Evolutionary conservation across 2,888 invertebrate genomes (phyloP).

Genomic region (Merodon equestris): DNA sequence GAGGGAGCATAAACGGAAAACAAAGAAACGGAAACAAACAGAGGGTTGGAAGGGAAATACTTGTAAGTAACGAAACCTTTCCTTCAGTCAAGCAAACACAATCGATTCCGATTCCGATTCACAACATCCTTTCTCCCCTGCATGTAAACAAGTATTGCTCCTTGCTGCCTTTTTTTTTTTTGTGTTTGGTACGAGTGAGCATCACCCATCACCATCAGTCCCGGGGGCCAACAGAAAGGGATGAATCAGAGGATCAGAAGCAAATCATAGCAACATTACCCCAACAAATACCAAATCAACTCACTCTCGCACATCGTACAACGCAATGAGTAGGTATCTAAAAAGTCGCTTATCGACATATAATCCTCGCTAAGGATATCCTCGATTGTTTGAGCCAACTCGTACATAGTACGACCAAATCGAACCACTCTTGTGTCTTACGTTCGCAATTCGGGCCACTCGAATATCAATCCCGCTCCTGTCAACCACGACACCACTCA

Average conservation of each 20-base stretch:
- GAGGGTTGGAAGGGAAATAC: background rate
- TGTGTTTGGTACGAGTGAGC: constrained; percentile 12
- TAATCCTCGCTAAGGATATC: constrained; percentile 51
- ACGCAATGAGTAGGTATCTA: constrained; percentile 49
- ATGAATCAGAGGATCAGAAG: constrained; percentile 11
- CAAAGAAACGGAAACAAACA: background rate
- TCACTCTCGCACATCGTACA: constrained; percentile 48
- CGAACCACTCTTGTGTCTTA: constrained; percentile 12
- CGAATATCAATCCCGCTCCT: constrained; percentile 1
- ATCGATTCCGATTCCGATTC: constrained; percentile 65
- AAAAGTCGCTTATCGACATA: constrained; percentile 56
- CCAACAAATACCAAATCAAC: constrained; percentile 49
- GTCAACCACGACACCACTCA: background rate
- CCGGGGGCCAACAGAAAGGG: too few relatives aligned
- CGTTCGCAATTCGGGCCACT: constrained; percentile 19
- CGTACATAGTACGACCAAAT: too few relatives aligned
- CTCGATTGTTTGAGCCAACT: constrained; percentile 15
- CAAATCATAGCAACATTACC: constrained; percentile 46
- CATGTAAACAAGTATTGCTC: constrained; percentile 40
- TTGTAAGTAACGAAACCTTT: constrained; percentile 19
- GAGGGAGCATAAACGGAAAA: background rate
- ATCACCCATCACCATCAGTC: too few relatives aligned
- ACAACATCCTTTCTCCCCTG: constrained; percentile 55
- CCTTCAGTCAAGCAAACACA: constrained; percentile 55
- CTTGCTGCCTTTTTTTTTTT: constrained; percentile 26